These are phyloP conservation scores for Girardinichthys multiradiatus DNA, from an alignment of 2,113 vertebrate genomes.

Conservation along the genomic window DNA sequence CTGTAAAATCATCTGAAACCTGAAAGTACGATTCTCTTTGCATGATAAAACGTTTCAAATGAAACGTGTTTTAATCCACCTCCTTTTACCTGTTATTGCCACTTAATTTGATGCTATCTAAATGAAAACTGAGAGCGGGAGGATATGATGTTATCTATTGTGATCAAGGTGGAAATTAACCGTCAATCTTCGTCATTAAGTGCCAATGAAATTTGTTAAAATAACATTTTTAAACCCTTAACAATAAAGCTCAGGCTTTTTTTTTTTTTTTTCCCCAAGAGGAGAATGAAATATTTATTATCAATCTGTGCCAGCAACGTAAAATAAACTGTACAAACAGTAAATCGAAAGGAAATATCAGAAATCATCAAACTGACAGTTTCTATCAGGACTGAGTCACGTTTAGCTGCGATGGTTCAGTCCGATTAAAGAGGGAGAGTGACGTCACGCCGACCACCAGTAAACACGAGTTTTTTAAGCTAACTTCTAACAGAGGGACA, in stretches of 20 bases:
- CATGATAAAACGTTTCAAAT: conserved; percentile 41
- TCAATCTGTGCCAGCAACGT: conserved; percentile 17
- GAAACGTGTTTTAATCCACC: background rate
- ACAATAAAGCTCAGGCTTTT: background rate
- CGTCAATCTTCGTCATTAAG: background rate
- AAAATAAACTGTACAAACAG: conserved; percentile 13
- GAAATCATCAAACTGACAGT: too few relatives aligned
- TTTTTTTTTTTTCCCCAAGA: conserved; percentile 7
- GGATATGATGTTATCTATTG: background rate
- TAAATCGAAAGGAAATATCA: background rate
- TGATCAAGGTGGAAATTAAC: background rate
- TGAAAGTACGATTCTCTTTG: conserved; percentile 14
- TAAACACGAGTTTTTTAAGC: background rate
- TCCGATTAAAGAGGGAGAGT: conserved; percentile 28
- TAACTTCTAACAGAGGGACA: background rate
- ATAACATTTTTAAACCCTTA: background rate
- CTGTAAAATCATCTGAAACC: too few relatives aligned
- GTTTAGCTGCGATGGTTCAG: background rate
- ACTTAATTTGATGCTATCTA: background rate
- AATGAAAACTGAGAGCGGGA: background rate
- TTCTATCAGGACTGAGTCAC: background rate
- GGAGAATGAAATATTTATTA: conserved; percentile 60
- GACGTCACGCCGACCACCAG: conserved; percentile 27
- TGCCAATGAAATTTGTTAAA: background rate
- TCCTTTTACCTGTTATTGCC: background rate